Base-by-base conservation (phyloP, 2,797 vertebrate species). In the Gobionotothen gibberifrons region DNA sequence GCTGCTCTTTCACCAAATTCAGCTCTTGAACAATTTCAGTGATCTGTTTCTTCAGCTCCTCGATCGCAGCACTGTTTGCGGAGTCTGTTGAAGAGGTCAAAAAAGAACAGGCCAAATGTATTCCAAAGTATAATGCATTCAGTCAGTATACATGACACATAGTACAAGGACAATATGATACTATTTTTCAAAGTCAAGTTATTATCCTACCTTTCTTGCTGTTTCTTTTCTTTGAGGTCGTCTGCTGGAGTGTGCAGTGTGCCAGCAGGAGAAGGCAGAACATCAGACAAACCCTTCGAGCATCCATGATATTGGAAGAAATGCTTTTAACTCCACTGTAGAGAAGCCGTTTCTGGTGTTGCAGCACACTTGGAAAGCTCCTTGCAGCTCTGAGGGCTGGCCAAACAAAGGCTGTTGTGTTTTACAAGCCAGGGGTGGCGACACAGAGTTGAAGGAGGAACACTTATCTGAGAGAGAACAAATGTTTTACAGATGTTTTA, bases 1-100 rank as follows among this genome's bases (percentile, higher is more conserved):
- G 97, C 52, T 96, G 95, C 87, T 99, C 97, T 88, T 98, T 99
- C 85, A 99, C 58, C 47, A 97, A 64, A 42, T 93, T 93, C 78
- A 99, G 91, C 81, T 99, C 98, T 75, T 94, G 92, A 55, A 93
- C 78, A 74, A 99, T 95, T 71, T 91, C 93, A 67, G 96, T 87
- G 70, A 99, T 88, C 89, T 94, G 94, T 80, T 89, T 94, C 88
- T 95, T 97, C 85, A 99, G 87, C 77, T 97, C 96, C 89, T 98
- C 96, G 16, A 98, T 93, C 55, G 95, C 95, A 91, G 94, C 94
- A 0, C 84, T 89, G 72, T 70, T 96, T 26, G 73, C 76, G n/a
- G 85, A 84, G 9, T 93, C 93, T 94, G 81, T 51, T 32, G 19
- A 64, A 69, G 52, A n/a, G 3, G 32, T 3, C 40, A 53, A 63